These are phyloP conservation scores for Carduelis carduelis DNA, from an alignment of 2,797 vertebrate genomes.

Conservation along the genomic window DNA sequence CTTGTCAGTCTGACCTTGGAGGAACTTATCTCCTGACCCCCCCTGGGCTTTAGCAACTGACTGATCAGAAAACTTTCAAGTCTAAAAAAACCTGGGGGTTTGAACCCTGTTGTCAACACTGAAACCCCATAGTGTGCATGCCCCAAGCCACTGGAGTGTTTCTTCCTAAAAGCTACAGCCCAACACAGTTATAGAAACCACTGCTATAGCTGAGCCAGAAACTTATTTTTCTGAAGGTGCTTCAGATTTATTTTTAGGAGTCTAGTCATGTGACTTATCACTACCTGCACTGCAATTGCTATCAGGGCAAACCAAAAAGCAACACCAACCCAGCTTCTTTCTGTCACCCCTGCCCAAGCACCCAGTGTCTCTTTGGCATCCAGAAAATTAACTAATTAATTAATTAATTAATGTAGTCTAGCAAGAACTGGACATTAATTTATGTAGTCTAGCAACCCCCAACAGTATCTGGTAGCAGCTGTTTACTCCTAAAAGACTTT, in stretches of 20 bases:
- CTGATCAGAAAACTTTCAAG: not conserved
- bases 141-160: not conserved
- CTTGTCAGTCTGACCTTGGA: conserved; percentile 50
- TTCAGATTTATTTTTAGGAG: not conserved
- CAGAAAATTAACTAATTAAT: not conserved
- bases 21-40: not conserved
- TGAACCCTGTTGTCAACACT: not conserved
- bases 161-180: not conserved
- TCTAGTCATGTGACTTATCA: not conserved
- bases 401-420: not conserved
- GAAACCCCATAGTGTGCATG: fast-evolving
- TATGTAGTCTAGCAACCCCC: not conserved
- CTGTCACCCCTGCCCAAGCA: not conserved
- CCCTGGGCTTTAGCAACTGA: not conserved
- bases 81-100: not conserved
- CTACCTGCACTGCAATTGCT: not conserved
- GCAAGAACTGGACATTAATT: not conserved
- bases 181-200: not conserved
- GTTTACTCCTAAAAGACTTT: not conserved
- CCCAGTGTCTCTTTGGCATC: not conserved
- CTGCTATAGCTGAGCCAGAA: not conserved
- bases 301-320: not conserved
- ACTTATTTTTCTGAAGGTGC: not conserved
- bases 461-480: not conserved
- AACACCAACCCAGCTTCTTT: not conserved